These are phyloP conservation scores for Cydia pomonella DNA, from an alignment of 1,140 invertebrate species.

Conservation along the genomic window DNA sequence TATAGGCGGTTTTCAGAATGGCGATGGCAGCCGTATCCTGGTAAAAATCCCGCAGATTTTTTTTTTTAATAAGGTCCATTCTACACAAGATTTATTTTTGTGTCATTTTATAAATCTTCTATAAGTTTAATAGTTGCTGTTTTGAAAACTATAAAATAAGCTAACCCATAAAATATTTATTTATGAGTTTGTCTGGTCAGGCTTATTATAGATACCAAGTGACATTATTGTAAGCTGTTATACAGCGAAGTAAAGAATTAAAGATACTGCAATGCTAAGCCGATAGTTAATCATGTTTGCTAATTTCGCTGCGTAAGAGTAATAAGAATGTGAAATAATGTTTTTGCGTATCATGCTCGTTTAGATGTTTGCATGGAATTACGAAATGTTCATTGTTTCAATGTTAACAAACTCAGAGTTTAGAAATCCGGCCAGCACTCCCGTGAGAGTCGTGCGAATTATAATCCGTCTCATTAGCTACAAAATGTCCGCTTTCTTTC, in stretches of 20 bases:
- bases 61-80: too few species aligned
- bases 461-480: constrained; percentile 68
- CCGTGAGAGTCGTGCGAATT: constrained; percentile 58
- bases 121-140: too few species aligned
- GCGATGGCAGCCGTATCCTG: too few species aligned
- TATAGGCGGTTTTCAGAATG: too few species aligned
- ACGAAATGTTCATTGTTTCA: constrained; percentile 46
- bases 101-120: too few species aligned
- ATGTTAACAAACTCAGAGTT: constrained; percentile 40
- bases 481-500: constrained; percentile 56
- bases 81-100: too few species aligned
- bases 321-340: constrained; percentile 17
- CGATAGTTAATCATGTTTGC: constrained; percentile 20
- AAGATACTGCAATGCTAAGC: not conserved
- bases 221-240: too few species aligned
- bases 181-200: too few species aligned
- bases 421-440: constrained; percentile 49
- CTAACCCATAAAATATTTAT: too few species aligned
- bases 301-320: constrained; percentile 26
- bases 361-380: constrained; percentile 42
- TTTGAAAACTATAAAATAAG: too few species aligned
- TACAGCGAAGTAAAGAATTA: not conserved
- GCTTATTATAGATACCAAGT: too few species aligned
- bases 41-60: too few species aligned
- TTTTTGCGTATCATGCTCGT: constrained; percentile 41